A percentile compares a stretch with the other conserved stretches of the same genome.
These are phyloP conservation scores for Parnassius orleans DNA, from an alignment of 2,888 invertebrate genomes.

Conservation along the genomic window DNA sequence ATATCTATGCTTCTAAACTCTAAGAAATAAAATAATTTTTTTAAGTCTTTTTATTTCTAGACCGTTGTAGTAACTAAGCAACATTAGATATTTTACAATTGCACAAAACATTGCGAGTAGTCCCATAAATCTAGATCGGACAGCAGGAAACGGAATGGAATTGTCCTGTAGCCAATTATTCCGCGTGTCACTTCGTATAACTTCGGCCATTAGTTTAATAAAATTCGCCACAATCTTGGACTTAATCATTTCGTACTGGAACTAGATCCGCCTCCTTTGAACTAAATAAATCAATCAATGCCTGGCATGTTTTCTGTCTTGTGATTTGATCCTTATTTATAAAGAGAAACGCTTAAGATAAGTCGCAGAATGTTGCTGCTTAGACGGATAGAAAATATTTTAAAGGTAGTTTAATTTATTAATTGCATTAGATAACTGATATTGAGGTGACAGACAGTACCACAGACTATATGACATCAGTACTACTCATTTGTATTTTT, in stretches of 20 bases:
- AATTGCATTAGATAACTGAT: too few species aligned
- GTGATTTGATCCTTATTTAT: slow-evolving; percentile 1
- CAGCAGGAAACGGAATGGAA: slow-evolving; percentile 23
- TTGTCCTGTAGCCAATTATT: slow-evolving; percentile 28
- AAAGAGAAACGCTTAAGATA: slow-evolving; percentile 10
- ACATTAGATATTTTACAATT: slow-evolving; percentile 7
- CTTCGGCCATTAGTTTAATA: slow-evolving; percentile 17
- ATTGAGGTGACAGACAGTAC: too few species aligned
- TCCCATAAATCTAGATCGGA: slow-evolving; percentile 7
- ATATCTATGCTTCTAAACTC: too few species aligned
- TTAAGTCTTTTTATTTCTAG: too few species aligned
- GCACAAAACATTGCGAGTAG: slow-evolving; percentile 1
- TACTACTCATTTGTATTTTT: too few species aligned
- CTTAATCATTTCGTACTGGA: slow-evolving; percentile 15
- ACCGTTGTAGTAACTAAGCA: slow-evolving; percentile 6
- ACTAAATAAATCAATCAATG: slow-evolving; percentile 24
- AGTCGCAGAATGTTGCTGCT: background rate
- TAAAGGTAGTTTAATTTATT: too few species aligned
- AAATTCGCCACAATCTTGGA: slow-evolving; percentile 7
- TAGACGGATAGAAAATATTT: background rate
- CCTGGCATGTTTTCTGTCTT: background rate
- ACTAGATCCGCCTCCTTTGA: slow-evolving; percentile 13
- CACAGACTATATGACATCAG: too few species aligned
- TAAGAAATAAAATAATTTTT: too few species aligned
- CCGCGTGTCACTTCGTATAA: slow-evolving; percentile 15